phyloP scores from a whole-genome alignment of 2,113 vertebrate genomes.

The Cryptotis parvus region DNA sequence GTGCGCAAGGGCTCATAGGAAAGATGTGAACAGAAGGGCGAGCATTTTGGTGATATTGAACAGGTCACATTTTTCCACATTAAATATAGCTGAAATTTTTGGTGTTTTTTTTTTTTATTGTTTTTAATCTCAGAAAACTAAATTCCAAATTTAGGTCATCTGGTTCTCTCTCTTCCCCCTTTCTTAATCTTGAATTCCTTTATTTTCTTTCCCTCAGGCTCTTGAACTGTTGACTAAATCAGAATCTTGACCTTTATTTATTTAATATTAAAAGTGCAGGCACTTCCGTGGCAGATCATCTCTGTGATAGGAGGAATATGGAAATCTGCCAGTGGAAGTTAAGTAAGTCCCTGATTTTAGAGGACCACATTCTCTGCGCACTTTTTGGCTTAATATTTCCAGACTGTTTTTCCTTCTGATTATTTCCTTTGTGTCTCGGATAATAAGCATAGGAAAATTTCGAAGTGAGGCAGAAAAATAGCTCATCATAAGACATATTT shows the following conservation, averaged over 20 bases:
- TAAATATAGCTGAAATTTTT: background rate
- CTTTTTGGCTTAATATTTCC: slow-evolving; percentile 62
- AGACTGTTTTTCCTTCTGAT: slow-evolving; percentile 51
- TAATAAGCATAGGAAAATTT: slow-evolving; percentile 57
- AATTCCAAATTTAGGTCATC: background rate
- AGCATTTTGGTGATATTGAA: background rate
- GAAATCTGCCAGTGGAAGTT: slow-evolving; percentile 16
- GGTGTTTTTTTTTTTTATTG: background rate
- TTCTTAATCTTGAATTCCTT: slow-evolving; percentile 13
- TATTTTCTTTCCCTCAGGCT: background rate
- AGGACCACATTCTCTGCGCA: slow-evolving; percentile 44
- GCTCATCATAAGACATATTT: slow-evolving; percentile 24
- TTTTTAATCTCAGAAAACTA: slow-evolving; percentile 16
- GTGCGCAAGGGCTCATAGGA: background rate
- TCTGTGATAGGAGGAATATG: slow-evolving; percentile 49
- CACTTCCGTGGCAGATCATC: slow-evolving; percentile 66
- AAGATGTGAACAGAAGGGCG: slow-evolving; percentile 61
- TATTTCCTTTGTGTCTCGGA: slow-evolving; percentile 51
- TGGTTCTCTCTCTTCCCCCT: background rate
- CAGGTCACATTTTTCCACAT: background rate
- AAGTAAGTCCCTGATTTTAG: slow-evolving; percentile 40
- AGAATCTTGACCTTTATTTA: slow-evolving; percentile 64
- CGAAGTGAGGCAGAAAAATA: slow-evolving; percentile 54
- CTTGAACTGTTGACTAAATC: slow-evolving; percentile 22
- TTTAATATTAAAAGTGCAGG: slow-evolving; percentile 58